A percentile compares a stretch with the other conserved stretches of the same genome.
These are phyloP conservation scores for Epizoanthus stellaris DNA, from an alignment of 92 coral and sea anemone genomes.

Conservation along the genomic window DNA sequence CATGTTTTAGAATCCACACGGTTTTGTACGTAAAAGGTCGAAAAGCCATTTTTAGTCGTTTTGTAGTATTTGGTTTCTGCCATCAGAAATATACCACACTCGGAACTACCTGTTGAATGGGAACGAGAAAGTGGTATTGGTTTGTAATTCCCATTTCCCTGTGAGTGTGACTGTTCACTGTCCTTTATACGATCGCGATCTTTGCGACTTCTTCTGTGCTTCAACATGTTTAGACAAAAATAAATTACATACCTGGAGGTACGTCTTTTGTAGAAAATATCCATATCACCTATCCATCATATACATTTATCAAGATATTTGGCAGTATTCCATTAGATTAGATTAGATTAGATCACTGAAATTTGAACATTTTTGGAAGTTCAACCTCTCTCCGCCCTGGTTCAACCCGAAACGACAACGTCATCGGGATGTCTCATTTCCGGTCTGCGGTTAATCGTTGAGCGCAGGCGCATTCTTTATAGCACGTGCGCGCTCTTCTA, in stretches of 20 bases:
- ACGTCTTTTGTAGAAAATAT: constrained; percentile 8
- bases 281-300: too few relatives aligned
- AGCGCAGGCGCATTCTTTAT: constrained; percentile 69
- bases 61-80: constrained; percentile 31
- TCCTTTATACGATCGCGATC: constrained; percentile 27
- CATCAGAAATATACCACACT: not conserved
- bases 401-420: not conserved
- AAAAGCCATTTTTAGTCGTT: constrained; percentile 28
- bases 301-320: too few relatives aligned
- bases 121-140: not conserved
- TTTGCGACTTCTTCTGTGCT: constrained; percentile 42
- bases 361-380: constrained; percentile 8
- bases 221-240: constrained; percentile 35
- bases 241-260: constrained; percentile 21
- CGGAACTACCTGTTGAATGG: constrained; percentile 28
- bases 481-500: constrained; percentile 64
- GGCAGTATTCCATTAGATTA: too few relatives aligned
- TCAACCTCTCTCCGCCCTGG: too few relatives aligned
- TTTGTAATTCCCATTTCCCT: constrained; percentile 8
- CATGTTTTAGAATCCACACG: constrained; percentile 8
- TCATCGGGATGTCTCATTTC: not conserved
- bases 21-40: constrained; percentile 30
- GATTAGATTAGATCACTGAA: too few relatives aligned
- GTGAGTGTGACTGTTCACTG: not conserved
- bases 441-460: constrained; percentile 53